phyloP scores from a whole-genome alignment of 2,888 invertebrate genomes.

The Apamea anceps region DNA sequence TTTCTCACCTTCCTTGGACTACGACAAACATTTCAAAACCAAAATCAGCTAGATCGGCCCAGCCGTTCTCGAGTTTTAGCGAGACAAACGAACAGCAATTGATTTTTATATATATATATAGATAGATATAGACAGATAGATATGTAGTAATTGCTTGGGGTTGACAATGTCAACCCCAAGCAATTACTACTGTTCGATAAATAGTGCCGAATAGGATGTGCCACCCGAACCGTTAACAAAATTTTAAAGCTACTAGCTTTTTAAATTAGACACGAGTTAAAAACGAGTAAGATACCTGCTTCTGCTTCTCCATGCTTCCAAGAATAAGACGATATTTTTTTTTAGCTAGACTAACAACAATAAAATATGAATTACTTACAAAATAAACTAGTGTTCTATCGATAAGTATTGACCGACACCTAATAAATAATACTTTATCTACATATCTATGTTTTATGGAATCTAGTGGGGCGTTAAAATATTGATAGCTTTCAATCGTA shows the following conservation, averaged over 20 bases:
- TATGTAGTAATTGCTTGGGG: not conserved
- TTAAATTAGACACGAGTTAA: not conserved
- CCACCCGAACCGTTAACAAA: not conserved
- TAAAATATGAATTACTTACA: slow-evolving; percentile 61
- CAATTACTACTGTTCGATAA: not conserved
- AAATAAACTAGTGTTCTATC: slow-evolving; percentile 56
- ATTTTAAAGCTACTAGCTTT: slow-evolving; percentile 1
- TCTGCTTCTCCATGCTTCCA: slow-evolving; percentile 12
- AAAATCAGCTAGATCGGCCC: too few species aligned
- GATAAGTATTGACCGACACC: slow-evolving; percentile 61
- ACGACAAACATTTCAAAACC: too few species aligned
- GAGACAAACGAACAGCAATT: too few species aligned
- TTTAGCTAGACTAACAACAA: slow-evolving; percentile 50
- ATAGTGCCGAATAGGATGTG: not conserved
- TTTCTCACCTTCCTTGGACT: too few species aligned
- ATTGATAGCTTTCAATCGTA: slow-evolving; percentile 70
- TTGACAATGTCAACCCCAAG: too few species aligned
- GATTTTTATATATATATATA: too few species aligned
- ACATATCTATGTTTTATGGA: slow-evolving; percentile 63
- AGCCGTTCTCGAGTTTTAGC: too few species aligned
- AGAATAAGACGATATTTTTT: slow-evolving; percentile 42
- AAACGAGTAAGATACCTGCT: slow-evolving; percentile 19
- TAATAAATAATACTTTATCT: slow-evolving; percentile 66
- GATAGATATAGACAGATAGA: too few species aligned
- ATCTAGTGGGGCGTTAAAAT: slow-evolving; percentile 65